These are phyloP conservation scores for Silurus asotus DNA, from an alignment of 2,113 vertebrate species.

Conservation along the genomic window DNA sequence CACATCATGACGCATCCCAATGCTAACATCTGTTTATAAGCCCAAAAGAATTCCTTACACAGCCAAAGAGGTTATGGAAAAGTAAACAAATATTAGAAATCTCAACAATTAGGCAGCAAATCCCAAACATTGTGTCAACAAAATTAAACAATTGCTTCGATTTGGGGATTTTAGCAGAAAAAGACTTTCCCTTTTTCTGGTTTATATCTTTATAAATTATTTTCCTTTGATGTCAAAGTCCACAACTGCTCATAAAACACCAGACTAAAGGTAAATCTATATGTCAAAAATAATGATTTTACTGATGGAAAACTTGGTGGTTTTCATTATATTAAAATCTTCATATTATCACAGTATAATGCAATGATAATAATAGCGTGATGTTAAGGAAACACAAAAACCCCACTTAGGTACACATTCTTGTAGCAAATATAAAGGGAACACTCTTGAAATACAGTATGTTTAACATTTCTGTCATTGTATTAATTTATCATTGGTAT, in stretches of 20 bases:
- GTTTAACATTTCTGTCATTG: neutral
- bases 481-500: no score
- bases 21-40: conserved; percentile 17
- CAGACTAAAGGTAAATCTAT: neutral
- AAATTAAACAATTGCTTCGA: neutral
- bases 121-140: neutral
- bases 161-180: neutral
- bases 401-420: neutral
- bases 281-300: neutral
- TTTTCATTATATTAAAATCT: neutral
- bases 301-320: neutral
- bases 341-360: neutral
- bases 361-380: neutral
- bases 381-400: neutral
- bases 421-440: neutral
- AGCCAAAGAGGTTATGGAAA: neutral
- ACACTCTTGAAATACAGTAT: neutral
- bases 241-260: neutral
- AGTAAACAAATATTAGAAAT: conserved; percentile 20
- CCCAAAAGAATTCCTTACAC: neutral
- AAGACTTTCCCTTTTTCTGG: neutral
- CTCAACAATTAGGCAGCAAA: neutral
- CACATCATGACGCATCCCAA: neutral
- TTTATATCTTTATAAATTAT: neutral
- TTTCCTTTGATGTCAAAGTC: neutral